Conservation (phyloP, 2,113 vertebrate species). For the Electrona antarctica region DNA sequence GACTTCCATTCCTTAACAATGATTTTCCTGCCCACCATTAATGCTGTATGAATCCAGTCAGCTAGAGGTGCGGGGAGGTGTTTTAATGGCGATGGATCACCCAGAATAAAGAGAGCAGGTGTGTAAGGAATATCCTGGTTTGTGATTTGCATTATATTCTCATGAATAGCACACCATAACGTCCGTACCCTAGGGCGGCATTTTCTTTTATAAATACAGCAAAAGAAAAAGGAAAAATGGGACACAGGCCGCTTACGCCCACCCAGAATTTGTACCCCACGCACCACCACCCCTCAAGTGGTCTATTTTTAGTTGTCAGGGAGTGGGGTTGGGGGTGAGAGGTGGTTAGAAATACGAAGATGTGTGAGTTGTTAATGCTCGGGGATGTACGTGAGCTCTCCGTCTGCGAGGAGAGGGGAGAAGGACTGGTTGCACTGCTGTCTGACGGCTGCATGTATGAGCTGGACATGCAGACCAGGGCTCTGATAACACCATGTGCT, state of each 20-base stretch:
- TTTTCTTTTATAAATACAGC: slow-evolving; percentile 2
- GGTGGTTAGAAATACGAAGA: slow-evolving; percentile 43
- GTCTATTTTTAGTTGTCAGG: not conserved
- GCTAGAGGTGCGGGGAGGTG: too few relatives aligned
- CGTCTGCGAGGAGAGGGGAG: not conserved
- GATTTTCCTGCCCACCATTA: too few relatives aligned
- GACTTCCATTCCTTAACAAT: too few relatives aligned
- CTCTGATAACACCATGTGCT: slow-evolving; percentile 49
- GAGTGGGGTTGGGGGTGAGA: not conserved
- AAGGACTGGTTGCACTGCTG: slow-evolving; percentile 29
- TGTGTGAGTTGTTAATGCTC: slow-evolving; percentile 68
- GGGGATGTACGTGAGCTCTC: slow-evolving; percentile 33
- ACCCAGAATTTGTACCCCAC: not conserved
- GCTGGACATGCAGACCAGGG: slow-evolving; percentile 39
- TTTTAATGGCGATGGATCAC: too few relatives aligned
- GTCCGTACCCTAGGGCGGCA: too few relatives aligned
- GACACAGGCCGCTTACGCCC: slow-evolving; percentile 1
- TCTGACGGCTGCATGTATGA: slow-evolving; percentile 14
- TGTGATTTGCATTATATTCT: too few relatives aligned
- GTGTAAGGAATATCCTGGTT: too few relatives aligned
- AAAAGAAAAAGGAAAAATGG: slow-evolving; percentile 49
- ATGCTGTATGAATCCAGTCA: too few relatives aligned
- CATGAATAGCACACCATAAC: too few relatives aligned
- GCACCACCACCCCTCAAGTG: slow-evolving; percentile 24
- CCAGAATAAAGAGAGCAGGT: too few relatives aligned